Evolutionary conservation across 2,797 vertebrate species (phyloP).

Genomic region (Rhyacichthys aspro): DNA sequence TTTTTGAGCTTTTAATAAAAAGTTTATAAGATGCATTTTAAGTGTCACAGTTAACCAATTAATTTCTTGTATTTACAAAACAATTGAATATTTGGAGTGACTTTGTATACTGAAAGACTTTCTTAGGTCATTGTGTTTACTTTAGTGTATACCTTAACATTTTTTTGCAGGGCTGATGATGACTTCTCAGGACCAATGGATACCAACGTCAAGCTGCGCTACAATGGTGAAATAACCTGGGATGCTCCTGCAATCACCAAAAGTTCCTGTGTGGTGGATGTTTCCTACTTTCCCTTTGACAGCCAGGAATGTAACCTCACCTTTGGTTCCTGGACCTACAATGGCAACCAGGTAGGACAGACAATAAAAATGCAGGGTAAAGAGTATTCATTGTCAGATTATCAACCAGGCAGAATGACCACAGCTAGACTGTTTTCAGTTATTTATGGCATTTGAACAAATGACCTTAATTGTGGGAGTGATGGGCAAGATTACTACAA

Average conservation of each 20-base stretch:
- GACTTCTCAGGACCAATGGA: conserved; percentile 93
- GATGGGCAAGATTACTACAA: no score
- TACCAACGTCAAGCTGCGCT: conserved; percentile 93
- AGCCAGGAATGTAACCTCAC: conserved; percentile 96
- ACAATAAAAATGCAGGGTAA: not conserved
- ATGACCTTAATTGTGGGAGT: no score
- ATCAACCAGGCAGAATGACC: no score
- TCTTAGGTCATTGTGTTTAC: not conserved
- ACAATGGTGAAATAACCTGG: conserved; percentile 96
- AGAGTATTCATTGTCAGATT: not conserved
- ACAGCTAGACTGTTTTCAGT: not conserved
- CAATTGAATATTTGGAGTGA: no score
- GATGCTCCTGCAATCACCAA: conserved; percentile 96
- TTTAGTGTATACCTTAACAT: not conserved
- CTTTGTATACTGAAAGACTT: not conserved
- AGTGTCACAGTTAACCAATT: no score
- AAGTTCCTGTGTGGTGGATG: conserved; percentile 96
- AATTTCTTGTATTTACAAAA: no score
- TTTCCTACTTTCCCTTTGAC: conserved; percentile 97
- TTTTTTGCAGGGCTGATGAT: conserved; percentile 87
- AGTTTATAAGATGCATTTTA: not conserved
- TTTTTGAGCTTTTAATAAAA: not conserved
- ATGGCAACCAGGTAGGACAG: conserved; percentile 88
- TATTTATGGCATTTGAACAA: not conserved
- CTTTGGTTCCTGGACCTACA: conserved; percentile 99